phyloP scores from a whole-genome alignment of 2,888 invertebrate species.

The Conistra vaccinii region DNA sequence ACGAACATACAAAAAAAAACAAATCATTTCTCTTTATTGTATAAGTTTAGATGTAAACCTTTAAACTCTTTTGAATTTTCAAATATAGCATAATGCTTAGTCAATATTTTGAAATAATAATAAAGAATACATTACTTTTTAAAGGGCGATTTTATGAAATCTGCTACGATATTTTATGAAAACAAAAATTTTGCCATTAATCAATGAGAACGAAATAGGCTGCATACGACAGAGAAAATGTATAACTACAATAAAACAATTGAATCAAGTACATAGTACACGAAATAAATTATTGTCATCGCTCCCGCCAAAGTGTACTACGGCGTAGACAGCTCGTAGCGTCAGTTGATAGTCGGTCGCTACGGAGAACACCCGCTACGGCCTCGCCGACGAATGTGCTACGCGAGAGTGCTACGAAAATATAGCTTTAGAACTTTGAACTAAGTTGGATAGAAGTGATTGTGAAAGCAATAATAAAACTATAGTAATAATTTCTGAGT shows the following conservation, averaged over 20 bases:
- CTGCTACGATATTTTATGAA: background rate
- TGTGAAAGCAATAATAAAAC: conserved; percentile 46
- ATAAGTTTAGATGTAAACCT: too few species aligned
- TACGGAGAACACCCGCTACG: conserved; percentile 80
- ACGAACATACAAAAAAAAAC: too few species aligned
- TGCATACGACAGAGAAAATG: background rate
- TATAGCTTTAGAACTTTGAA: conserved; percentile 60
- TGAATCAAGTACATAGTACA: conserved; percentile 7
- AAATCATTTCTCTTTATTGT: too few species aligned
- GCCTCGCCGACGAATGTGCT: conserved; percentile 64
- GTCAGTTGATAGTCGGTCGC: conserved; percentile 81
- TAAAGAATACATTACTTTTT: background rate
- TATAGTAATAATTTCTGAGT: conserved; percentile 32
- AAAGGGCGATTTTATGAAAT: background rate
- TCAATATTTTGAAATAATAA: too few species aligned
- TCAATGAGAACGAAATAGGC: background rate
- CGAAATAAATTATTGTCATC: conserved; percentile 40
- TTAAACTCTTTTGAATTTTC: background rate
- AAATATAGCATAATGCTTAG: too few species aligned
- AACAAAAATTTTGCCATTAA: background rate
- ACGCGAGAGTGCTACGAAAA: conserved; percentile 69
- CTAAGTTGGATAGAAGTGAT: conserved; percentile 52
- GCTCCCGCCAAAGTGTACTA: conserved; percentile 64
- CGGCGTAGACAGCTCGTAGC: conserved; percentile 80
- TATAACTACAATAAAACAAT: conserved; percentile 9